Evolutionary conservation across 2,113 vertebrate genomes (phyloP), one percentile per base, ranked within the genome.

Genomic region (Mastomys coucha): DNA sequence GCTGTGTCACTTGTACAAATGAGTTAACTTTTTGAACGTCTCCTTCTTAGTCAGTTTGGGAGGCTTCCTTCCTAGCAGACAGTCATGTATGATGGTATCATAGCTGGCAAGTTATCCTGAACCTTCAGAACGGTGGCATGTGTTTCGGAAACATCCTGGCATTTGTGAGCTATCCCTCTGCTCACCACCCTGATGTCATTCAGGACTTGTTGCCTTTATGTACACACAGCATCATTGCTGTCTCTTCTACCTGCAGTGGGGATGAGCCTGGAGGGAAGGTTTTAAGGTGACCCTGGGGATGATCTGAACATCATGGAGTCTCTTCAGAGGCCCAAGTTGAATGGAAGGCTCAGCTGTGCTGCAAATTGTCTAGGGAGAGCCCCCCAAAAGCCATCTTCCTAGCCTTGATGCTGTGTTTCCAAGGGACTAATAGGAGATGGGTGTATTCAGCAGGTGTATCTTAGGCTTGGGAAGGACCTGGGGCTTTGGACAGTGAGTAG

Each of bases 61-160:
- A 80, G 49, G 19, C 81, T 69, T 70, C 13, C 51, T 36, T 31
- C 58, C 53, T 33, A 1, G 31, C 1, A 12, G 65, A 91, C 16
- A 31, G 51, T 7, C 51, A 49, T 39, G 26, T 31, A 49, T 49
- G 42, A 58, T 0, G 2, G 16, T 33, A 12, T 31, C 2, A 7
- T 36, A 36, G 45, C 45, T 10, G 12, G 11, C 6, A 33, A 42
- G 0, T 80, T 10, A 33, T 13, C 39, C 81, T 7, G 11, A 9
- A 3, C 0, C 58, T 6, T 53, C 2, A 26, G 17, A 13, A 14
- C 1, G 24, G 33, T 78, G 33, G 11, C 36, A 67, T 31, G 0
- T 0, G 1, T 0, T 12, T 33, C 5, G 2, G 28, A 36, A 26
- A 14, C 53, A 0, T 10, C 1, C 7, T 1, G 6, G 58, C 4